These are phyloP conservation scores for Euphydryas editha DNA, from an alignment of 2,888 invertebrate genomes.

Conservation along the genomic window DNA sequence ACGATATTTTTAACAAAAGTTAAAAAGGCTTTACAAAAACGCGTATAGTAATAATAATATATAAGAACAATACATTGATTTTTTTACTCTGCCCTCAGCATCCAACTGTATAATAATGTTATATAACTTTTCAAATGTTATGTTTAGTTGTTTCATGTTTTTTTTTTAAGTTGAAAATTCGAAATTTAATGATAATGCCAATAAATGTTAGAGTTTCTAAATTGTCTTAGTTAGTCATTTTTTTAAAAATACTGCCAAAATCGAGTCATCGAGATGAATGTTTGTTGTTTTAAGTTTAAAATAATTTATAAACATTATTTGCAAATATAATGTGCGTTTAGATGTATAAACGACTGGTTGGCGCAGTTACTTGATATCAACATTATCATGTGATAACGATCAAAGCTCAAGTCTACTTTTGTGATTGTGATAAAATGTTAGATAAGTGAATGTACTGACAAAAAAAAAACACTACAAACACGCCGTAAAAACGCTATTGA, in stretches of 20 bases:
- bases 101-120: background rate
- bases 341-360: background rate
- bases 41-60: too few relatives aligned
- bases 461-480: too few relatives aligned
- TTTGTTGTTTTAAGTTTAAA: conserved; percentile 1
- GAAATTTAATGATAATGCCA: too few relatives aligned
- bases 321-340: background rate
- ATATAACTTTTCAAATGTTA: background rate
- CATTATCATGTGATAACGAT: background rate
- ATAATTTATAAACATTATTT: background rate
- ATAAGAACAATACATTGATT: too few relatives aligned
- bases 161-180: too few relatives aligned
- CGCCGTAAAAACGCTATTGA: too few relatives aligned
- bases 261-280: background rate
- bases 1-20: too few relatives aligned
- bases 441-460: too few relatives aligned
- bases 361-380: background rate
- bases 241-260: background rate
- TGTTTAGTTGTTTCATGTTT: too few relatives aligned
- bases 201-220: background rate
- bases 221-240: background rate
- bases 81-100: too few relatives aligned
- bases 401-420: background rate
- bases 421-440: too few relatives aligned
- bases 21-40: too few relatives aligned